A percentile compares a stretch with the other conserved stretches of the same genome.
These are phyloP conservation scores for Mixornis gularis DNA, from an alignment of 2,113 vertebrate species.

Conservation along the genomic window DNA sequence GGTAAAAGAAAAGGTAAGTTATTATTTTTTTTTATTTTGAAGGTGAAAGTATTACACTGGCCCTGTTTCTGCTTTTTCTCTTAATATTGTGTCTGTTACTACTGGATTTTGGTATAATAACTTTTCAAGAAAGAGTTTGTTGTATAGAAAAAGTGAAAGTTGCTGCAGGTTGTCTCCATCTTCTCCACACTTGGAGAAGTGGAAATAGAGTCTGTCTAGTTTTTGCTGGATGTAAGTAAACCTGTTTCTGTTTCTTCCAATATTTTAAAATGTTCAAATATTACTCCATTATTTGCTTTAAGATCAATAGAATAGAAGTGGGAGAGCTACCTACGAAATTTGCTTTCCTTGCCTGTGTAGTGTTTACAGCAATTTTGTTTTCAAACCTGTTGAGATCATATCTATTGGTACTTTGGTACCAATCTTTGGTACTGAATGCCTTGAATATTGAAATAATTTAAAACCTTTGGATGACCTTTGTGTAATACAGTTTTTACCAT, in stretches of 20 bases:
- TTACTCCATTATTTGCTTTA: not conserved
- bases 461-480: not conserved
- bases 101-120: not conserved
- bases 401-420: no score
- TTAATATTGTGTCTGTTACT: not conserved
- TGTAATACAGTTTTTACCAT: not conserved
- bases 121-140: not conserved
- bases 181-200: not conserved
- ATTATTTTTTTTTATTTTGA: not conserved
- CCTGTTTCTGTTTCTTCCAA: not conserved
- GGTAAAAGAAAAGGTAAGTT: conserved; percentile 88
- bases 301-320: not conserved
- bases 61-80: not conserved
- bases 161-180: not conserved
- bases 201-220: not conserved
- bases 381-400: not conserved
- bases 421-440: not conserved
- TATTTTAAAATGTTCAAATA: not conserved
- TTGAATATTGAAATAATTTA: not conserved
- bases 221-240: not conserved
- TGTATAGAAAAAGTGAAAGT: not conserved
- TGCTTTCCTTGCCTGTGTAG: not conserved
- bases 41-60: not conserved
- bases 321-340: not conserved
- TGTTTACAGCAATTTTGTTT: not conserved